Evolutionary conservation across 2,888 invertebrate species (phyloP).

Genomic region (Lasioglossum leucozonium): DNA sequence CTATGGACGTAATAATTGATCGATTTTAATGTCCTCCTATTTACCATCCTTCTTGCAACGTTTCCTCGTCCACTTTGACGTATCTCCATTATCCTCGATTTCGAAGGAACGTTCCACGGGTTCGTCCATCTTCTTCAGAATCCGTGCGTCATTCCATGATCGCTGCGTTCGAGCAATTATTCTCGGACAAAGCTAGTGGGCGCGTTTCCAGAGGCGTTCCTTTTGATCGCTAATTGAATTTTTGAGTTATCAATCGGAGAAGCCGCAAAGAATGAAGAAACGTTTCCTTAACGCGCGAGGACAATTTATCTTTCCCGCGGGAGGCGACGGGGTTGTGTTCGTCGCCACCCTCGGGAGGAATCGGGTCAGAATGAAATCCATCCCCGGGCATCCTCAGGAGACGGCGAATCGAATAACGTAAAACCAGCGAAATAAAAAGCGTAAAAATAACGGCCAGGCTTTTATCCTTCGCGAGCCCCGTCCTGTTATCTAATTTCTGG

Average conservation of each 20-base stretch:
- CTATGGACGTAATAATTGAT: too few species aligned
- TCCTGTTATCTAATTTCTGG: constrained; percentile 25
- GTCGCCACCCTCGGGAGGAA: background rate
- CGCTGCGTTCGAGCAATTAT: background rate
- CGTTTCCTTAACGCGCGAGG: background rate
- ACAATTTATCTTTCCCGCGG: constrained; percentile 1
- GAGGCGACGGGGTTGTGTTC: background rate
- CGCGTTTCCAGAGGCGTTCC: background rate
- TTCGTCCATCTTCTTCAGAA: background rate
- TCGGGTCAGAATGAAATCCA: constrained; percentile 23
- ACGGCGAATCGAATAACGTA: constrained; percentile 29
- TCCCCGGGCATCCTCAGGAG: constrained; percentile 11
- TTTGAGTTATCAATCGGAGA: constrained; percentile 9
- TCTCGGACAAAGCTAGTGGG: background rate
- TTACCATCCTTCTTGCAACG: too few species aligned
- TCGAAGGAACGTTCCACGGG: background rate
- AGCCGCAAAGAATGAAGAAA: background rate
- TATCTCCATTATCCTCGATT: background rate
- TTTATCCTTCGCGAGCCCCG: background rate
- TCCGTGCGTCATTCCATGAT: background rate
- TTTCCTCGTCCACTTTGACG: too few species aligned
- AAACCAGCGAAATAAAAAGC: constrained; percentile 14
- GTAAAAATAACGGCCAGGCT: constrained; percentile 22
- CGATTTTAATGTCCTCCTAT: too few species aligned
- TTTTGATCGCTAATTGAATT: background rate